These are phyloP conservation scores for Channa maculata DNA, from an alignment of 2,113 vertebrate species.

Conservation along the genomic window DNA sequence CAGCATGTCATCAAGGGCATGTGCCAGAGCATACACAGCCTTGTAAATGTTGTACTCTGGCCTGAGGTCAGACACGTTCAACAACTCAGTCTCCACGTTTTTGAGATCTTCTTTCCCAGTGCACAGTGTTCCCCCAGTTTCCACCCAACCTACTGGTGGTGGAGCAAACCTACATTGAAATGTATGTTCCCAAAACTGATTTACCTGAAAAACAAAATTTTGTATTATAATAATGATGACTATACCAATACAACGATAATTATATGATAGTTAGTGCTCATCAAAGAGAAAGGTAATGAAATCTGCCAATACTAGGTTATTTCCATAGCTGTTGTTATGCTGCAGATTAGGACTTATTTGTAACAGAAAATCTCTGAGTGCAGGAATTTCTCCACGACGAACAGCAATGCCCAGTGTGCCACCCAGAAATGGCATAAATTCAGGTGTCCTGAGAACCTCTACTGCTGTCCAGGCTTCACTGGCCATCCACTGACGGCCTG, in stretches of 20 bases:
- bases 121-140: conserved; percentile 38
- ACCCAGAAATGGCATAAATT: conserved; percentile 67
- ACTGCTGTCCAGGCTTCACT: conserved; percentile 80
- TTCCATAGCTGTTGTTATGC: not conserved
- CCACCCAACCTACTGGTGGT: conserved; percentile 33
- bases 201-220: not conserved
- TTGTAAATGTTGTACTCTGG: conserved; percentile 82
- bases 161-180: no score
- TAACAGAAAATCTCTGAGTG: conserved; percentile 71
- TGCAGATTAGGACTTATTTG: conserved; percentile 55
- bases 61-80: conserved; percentile 67
- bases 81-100: conserved; percentile 46
- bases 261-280: no score
- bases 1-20: conserved; percentile 74
- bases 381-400: conserved; percentile 75
- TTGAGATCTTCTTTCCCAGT: conserved; percentile 74
- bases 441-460: conserved; percentile 52
- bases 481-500: conserved; percentile 78
- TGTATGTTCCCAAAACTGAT: no score
- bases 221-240: not conserved
- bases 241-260: no score
- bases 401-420: conserved; percentile 81
- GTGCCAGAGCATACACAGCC: conserved; percentile 81
- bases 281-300: no score
- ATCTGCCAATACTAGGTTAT: no score